These are phyloP conservation scores for Nibea coibor DNA, from an alignment of 2,113 vertebrate genomes.

Conservation along the genomic window DNA sequence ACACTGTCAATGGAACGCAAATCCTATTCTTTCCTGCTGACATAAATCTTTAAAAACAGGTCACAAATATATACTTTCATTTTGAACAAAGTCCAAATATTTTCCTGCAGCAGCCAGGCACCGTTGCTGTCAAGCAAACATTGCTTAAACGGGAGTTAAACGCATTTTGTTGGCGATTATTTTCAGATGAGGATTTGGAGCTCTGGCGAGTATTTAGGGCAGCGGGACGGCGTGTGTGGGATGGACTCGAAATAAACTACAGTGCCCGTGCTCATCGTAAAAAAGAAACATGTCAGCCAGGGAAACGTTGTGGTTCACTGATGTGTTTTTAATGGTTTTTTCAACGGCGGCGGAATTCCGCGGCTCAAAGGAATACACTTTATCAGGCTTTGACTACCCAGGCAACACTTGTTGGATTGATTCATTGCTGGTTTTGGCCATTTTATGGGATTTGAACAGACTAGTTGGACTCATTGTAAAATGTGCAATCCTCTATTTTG, in stretches of 20 bases:
- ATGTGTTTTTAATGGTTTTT: not conserved
- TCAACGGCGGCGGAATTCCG: not conserved
- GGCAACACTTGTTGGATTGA: not conserved
- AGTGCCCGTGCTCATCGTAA: not conserved
- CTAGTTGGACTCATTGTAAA: not conserved
- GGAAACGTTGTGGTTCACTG: not conserved
- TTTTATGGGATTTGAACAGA: slow-evolving; percentile 4
- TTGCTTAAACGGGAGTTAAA: not conserved
- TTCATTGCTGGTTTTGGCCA: not conserved
- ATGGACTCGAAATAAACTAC: slow-evolving; percentile 17
- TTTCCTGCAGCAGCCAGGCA: not conserved
- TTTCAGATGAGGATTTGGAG: not conserved
- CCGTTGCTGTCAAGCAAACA: not conserved
- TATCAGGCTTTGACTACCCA: slow-evolving; percentile 1
- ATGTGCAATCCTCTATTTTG: not conserved
- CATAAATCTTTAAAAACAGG: not conserved
- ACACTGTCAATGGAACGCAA: not conserved
- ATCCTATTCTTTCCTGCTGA: not conserved
- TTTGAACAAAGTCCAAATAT: not conserved
- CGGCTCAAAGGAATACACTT: not conserved
- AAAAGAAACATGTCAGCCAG: not conserved
- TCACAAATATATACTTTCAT: not conserved
- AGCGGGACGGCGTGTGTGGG: not conserved
- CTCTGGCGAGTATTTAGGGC: too few species aligned
- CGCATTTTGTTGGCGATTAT: not conserved